Base-by-base conservation (phyloP, 2,888 invertebrate species). In the Oxyteleia sp. region DNA sequence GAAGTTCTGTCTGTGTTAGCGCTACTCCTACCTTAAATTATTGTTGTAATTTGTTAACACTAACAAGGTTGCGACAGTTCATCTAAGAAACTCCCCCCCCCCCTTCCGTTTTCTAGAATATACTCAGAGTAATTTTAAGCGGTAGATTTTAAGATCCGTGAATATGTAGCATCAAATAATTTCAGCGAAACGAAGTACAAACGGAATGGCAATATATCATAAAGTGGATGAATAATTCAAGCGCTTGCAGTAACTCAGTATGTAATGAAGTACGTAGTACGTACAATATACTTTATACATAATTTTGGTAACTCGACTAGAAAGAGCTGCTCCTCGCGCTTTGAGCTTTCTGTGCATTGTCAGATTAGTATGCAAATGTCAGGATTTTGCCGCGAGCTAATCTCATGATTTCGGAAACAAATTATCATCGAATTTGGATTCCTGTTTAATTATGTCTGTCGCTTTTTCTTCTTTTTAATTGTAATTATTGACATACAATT, bases 201-300 rank as follows among this genome's bases (percentile, higher is more conserved):
- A 63, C 49, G 64, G 47, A 64, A 75, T 38, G 5, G 47, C 55
- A 29, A 47, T 55, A 47, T 10, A 32, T 75, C 47, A 64, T 75
- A 64, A 75, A 35, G 35, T 26, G 43, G 26, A 64, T 64, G 64
- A 75, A 75, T 75, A 64, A 75, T 75, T 64, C 64, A 72, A 51
- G 7, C 41, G 23, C 26, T 18, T 4, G 16, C 20, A 29, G 69
- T 71, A 69, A 59, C 32, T 59, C 51, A 49, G 51, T 59, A 51
- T 49, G 59, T 47, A 69, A 69, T 41, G 69, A 57, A 69, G 35
- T 57, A 53, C 66, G 26, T 20, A 15, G 32, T 38, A 47, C 10
- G 47, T 47, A 38, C 59, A 49, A 35, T 71, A 61, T 74, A 74
- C 53, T 63, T 43, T 43, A 13, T 63, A 55, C 53, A 74, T 71